A percentile compares a stretch with the other conserved stretches of the same genome.
phyloP scores from a whole-genome alignment of 2,797 vertebrate genomes.

The Peromyscus eremicus region DNA sequence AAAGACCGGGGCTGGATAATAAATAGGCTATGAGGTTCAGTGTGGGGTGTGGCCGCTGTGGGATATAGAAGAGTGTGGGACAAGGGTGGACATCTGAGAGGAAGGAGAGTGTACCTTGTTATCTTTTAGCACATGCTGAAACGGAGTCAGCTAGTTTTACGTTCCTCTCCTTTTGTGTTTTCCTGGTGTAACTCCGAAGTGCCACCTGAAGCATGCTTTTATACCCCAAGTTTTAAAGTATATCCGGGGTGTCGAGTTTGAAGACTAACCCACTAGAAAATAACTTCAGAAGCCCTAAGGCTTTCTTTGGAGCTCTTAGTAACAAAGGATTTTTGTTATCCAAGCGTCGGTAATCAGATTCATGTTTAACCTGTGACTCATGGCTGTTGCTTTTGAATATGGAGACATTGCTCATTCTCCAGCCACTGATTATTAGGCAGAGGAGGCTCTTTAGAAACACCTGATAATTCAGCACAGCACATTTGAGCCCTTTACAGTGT shows the following conservation, averaged over 20 bases:
- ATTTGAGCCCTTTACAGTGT: neutral
- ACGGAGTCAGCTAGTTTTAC: neutral
- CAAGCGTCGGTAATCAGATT: neutral
- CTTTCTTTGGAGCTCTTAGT: slow-evolving; percentile 33
- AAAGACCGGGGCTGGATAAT: neutral
- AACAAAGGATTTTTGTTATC: neutral
- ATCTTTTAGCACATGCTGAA: neutral
- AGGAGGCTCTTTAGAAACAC: neutral
- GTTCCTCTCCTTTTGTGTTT: neutral
- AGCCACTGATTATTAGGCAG: neutral
- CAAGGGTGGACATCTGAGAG: neutral
- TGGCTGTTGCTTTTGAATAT: neutral
- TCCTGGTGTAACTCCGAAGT: neutral
- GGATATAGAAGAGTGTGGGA: neutral
- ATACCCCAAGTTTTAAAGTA: neutral
- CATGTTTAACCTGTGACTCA: neutral
- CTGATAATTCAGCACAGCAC: neutral
- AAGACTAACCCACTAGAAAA: neutral
- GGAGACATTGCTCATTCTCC: neutral
- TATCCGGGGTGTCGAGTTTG: neutral
- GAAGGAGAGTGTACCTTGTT: neutral
- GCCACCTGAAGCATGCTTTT: neutral
- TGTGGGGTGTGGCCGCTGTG: neutral
- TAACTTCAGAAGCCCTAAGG: slow-evolving; percentile 3
- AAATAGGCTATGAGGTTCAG: neutral